Evolutionary conservation across 1,140 invertebrate species (phyloP).

Genomic region (Zaprionus inermis): DNA sequence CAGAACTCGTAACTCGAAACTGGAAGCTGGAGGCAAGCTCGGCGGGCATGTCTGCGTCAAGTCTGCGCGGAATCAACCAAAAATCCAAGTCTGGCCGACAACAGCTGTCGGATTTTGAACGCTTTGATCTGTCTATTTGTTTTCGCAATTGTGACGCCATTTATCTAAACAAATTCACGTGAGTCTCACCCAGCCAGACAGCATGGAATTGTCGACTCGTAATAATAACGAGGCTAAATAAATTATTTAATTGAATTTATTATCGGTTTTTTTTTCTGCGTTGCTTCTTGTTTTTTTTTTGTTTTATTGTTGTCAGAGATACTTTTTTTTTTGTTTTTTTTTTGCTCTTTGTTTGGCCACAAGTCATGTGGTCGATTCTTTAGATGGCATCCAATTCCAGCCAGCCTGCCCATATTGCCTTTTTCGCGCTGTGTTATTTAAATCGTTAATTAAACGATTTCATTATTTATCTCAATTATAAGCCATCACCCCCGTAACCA

Average conservation of each 20-base stretch:
- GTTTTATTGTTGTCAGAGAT: background rate
- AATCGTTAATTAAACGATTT: conserved; percentile 44
- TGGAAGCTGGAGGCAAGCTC: background rate
- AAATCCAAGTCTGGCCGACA: no score
- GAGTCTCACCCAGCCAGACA: conserved; percentile 29
- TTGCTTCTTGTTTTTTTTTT: conserved; percentile 7
- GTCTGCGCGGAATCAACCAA: background rate
- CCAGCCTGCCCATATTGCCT: background rate
- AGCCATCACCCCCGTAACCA: conserved; percentile 9
- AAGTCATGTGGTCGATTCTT: conserved; percentile 49
- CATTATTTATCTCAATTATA: conserved; percentile 43
- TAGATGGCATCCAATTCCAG: conserved; percentile 21
- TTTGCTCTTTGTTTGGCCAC: conserved; percentile 20
- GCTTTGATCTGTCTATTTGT: conserved; percentile 32
- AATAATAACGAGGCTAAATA: conserved; percentile 46
- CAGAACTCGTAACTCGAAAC: background rate
- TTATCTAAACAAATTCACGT: conserved; percentile 59
- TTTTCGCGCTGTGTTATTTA: conserved; percentile 33
- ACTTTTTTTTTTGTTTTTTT: conserved; percentile 14
- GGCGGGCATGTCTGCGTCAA: background rate
- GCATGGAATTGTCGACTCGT: conserved; percentile 10
- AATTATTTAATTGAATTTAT: conserved; percentile 52
- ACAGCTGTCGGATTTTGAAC: conserved; percentile 26
- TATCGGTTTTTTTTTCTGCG: conserved; percentile 13
- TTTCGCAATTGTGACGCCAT: conserved; percentile 44